These are phyloP conservation scores for Ooceraea biroi DNA, from an alignment of 1,140 invertebrate species.

Conservation along the genomic window DNA sequence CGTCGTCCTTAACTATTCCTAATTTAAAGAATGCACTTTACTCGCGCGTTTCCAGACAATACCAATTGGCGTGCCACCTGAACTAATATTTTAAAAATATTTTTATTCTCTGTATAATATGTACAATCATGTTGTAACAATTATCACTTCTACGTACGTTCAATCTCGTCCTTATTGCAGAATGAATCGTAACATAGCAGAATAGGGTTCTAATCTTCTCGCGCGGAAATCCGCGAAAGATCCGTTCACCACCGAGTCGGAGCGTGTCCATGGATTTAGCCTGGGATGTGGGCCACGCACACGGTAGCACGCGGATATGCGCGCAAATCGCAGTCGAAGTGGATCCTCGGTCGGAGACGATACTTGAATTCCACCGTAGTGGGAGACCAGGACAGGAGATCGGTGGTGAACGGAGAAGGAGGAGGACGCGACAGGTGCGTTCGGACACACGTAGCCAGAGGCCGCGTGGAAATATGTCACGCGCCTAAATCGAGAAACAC, in stretches of 20 bases:
- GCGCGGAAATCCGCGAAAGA: constrained; percentile 6
- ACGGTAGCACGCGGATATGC: constrained; percentile 57
- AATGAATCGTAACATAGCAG: too few relatives aligned
- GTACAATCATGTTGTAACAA: too few relatives aligned
- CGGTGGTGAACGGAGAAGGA: neutral
- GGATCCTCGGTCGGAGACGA: constrained; percentile 44
- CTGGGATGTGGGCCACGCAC: constrained; percentile 66
- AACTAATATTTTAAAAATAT: too few relatives aligned
- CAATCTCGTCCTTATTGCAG: too few relatives aligned
- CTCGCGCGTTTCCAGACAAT: too few relatives aligned
- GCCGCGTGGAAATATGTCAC: constrained; percentile 45
- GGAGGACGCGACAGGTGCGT: constrained; percentile 61
- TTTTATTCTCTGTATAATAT: too few relatives aligned
- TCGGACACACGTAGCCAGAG: constrained; percentile 26
- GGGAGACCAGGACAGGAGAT: neutral
- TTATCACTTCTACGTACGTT: too few relatives aligned
- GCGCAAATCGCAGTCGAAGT: constrained; percentile 52
- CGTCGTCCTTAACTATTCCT: too few relatives aligned
- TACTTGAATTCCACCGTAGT: constrained; percentile 2
- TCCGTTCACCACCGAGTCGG: constrained; percentile 65
- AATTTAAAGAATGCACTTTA: too few relatives aligned
- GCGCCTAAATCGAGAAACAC: constrained; percentile 49
- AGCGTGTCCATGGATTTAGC: constrained; percentile 62
- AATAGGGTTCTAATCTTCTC: too few relatives aligned
- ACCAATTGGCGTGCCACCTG: too few relatives aligned